Evolutionary conservation across 2,797 vertebrate genomes (phyloP).

Genomic region (Pangasius djambal): DNA sequence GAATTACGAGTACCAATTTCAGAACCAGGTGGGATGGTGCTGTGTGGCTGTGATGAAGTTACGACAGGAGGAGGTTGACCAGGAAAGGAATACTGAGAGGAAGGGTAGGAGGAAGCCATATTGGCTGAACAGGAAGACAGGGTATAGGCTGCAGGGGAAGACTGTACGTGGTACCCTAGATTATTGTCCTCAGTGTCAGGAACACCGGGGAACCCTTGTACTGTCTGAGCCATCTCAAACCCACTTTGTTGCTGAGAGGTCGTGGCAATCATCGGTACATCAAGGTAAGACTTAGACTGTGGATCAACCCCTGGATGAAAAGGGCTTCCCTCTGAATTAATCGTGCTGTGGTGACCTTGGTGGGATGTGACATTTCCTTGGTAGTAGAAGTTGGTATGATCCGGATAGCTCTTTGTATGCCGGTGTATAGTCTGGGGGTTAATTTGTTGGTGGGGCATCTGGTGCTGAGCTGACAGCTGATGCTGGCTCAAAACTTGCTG

Average conservation of each 20-base stretch:
- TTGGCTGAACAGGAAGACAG: constrained; percentile 85
- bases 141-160: constrained; percentile 78
- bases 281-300: constrained; percentile 85
- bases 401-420: constrained; percentile 83
- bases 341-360: constrained; percentile 68
- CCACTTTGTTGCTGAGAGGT: constrained; percentile 70
- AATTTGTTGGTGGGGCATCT: constrained; percentile 81
- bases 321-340: constrained; percentile 71
- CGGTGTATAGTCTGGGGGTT: constrained; percentile 86
- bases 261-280: constrained; percentile 70
- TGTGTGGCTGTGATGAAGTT: constrained; percentile 79
- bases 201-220: constrained; percentile 80
- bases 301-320: constrained; percentile 75
- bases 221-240: constrained; percentile 76
- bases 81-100: constrained; percentile 86
- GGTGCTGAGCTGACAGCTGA: constrained; percentile 81
- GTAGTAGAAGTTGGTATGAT: constrained; percentile 90
- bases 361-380: constrained; percentile 79
- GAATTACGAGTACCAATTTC: constrained; percentile 77
- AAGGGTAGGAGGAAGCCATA: constrained; percentile 78
- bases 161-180: constrained; percentile 78
- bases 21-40: constrained; percentile 77
- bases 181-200: constrained; percentile 72
- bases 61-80: constrained; percentile 83
- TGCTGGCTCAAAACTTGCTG: constrained; percentile 64